phyloP scores from a whole-genome alignment of 2,113 vertebrate genomes.

The Pipa parva region DNA sequence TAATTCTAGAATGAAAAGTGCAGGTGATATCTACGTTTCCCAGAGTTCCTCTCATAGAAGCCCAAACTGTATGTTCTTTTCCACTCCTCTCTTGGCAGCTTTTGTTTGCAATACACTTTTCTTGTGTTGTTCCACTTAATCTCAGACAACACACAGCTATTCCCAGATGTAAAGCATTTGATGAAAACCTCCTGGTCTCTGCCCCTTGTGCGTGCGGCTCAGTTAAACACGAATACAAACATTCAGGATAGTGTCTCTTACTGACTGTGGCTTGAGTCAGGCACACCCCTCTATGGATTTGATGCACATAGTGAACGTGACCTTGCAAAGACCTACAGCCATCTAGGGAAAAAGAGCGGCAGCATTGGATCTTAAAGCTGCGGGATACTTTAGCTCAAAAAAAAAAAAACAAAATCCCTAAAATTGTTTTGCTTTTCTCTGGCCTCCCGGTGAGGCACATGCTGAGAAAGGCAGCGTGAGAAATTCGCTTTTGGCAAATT shows the following conservation, averaged over 20 bases:
- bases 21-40: too few relatives aligned
- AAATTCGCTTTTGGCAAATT: conserved; percentile 41
- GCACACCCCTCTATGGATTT: conserved; percentile 7
- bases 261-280: conserved; percentile 8
- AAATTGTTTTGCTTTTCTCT: conserved; percentile 34
- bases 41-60: too few relatives aligned
- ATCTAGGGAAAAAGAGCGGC: conserved; percentile 3
- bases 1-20: too few relatives aligned
- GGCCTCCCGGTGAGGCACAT: conserved; percentile 33
- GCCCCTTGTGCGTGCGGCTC: conserved; percentile 23
- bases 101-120: conserved; percentile 30
- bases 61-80: conserved; percentile 7
- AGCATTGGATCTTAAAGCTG: conserved; percentile 18
- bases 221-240: conserved; percentile 34
- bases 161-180: conserved; percentile 27
- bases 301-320: conserved; percentile 28
- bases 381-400: conserved; percentile 5
- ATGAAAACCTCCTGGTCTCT: conserved; percentile 25
- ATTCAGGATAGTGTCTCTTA: conserved; percentile 15
- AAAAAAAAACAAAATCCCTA: conserved; percentile 20
- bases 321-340: conserved; percentile 22
- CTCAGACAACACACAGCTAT: conserved; percentile 38
- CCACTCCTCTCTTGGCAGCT: not conserved
- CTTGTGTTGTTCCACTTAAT: conserved; percentile 33
- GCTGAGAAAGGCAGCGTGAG: conserved; percentile 32